phyloP scores from a whole-genome alignment of 2,113 vertebrate genomes.

The Neogale vison region DNA sequence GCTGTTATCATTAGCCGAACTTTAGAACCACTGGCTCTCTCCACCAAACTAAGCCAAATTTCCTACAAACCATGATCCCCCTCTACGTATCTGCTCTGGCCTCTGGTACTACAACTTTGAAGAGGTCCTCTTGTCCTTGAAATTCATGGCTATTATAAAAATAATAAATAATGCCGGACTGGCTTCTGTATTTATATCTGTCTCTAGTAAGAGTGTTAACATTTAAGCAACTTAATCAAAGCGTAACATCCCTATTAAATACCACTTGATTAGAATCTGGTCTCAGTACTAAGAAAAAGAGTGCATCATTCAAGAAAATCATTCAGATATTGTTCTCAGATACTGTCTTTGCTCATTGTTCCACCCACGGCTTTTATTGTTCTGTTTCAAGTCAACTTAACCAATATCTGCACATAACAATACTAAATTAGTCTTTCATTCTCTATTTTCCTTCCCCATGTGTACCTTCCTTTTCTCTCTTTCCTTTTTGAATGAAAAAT shows the following conservation, averaged over 20 bases:
- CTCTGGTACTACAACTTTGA: too few species aligned
- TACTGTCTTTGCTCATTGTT: background rate
- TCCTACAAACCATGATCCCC: background rate
- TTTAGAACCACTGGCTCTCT: background rate
- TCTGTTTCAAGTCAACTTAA: background rate
- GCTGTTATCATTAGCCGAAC: background rate
- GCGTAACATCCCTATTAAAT: background rate
- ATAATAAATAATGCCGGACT: background rate
- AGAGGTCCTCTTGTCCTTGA: background rate
- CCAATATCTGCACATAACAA: background rate
- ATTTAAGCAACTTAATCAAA: background rate
- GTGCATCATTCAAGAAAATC: background rate
- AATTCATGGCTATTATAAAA: background rate
- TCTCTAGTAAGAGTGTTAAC: background rate
- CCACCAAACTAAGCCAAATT: too few species aligned
- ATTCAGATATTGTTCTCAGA: background rate
- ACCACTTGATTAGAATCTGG: background rate
- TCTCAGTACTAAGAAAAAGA: background rate
- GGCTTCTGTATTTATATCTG: background rate
- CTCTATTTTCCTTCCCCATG: background rate
- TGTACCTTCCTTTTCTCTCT: background rate
- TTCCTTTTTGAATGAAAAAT: conserved; percentile 19
- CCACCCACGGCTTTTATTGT: background rate
- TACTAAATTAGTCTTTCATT: background rate
- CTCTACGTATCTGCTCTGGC: background rate